These are phyloP conservation scores for Eucidaris tribuloides DNA, from an alignment of 35 echinoderm and acorn worm genomes.

Conservation along the genomic window DNA sequence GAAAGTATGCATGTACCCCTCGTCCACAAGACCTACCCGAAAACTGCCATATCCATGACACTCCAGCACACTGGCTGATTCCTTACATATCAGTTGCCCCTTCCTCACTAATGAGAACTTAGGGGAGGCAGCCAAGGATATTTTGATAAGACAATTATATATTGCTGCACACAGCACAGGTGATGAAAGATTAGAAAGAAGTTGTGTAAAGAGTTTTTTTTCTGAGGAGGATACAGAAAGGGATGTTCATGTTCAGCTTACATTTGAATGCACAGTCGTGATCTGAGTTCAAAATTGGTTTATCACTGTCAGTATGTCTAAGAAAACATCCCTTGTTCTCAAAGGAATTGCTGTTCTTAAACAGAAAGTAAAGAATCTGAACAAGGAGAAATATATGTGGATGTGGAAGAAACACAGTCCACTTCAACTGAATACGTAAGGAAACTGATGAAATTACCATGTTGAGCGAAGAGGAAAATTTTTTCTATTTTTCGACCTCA, in stretches of 20 bases:
- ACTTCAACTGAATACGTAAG: neutral
- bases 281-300: neutral
- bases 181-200: neutral
- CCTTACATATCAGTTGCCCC: too few species aligned
- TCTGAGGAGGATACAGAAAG: neutral
- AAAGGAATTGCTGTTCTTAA: neutral
- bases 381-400: neutral
- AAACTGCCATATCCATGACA: too few species aligned
- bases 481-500: too few species aligned
- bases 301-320: neutral
- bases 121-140: neutral
- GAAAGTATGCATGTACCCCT: too few species aligned
- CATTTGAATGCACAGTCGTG: neutral
- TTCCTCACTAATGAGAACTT: too few species aligned
- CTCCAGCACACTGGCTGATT: too few species aligned
- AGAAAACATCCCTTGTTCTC: neutral
- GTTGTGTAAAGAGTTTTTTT: neutral
- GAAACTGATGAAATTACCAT: too few species aligned
- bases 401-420: neutral
- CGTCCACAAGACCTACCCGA: too few species aligned
- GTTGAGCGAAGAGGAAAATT: neutral
- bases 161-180: neutral
- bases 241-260: neutral
- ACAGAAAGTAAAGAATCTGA: neutral
- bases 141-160: neutral